Percentiles rank a stretch among this genome's conserved stretches.
Conservation (phyloP, 2,888 invertebrate genomes). For the Pseudoips prasinana region DNA sequence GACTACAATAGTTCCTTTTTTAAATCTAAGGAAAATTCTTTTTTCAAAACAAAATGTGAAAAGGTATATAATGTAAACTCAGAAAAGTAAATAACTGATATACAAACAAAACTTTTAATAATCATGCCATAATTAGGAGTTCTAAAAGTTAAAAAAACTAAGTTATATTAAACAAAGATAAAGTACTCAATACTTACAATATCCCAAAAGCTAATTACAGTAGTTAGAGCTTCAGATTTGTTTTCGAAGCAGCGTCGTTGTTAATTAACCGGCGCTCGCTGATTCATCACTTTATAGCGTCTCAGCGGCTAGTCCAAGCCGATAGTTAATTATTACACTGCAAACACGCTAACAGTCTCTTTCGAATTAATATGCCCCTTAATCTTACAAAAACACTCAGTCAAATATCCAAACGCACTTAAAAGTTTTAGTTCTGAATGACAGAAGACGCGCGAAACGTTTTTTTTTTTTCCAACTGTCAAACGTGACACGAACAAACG, state of each 20-base stretch:
- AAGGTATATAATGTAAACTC: too few relatives aligned
- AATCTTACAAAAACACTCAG: constrained; percentile 47
- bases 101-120: too few relatives aligned
- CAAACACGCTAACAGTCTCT: constrained; percentile 50
- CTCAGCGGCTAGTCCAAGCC: constrained; percentile 68
- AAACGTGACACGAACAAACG: constrained; percentile 54
- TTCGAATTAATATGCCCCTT: constrained; percentile 31
- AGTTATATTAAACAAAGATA: neutral
- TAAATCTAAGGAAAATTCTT: too few relatives aligned
- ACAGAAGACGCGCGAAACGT: constrained; percentile 75
- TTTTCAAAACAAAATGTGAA: too few relatives aligned
- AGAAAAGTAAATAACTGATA: too few relatives aligned
- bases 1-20: too few relatives aligned
- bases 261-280: constrained; percentile 79
- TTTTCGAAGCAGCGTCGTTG: constrained; percentile 72
- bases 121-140: too few relatives aligned
- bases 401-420: constrained; percentile 55
- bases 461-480: constrained; percentile 67
- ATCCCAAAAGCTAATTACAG: constrained; percentile 49
- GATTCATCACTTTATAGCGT: constrained; percentile 80
- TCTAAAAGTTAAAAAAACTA: too few relatives aligned
- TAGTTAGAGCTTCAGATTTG: constrained; percentile 61
- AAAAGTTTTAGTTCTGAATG: constrained; percentile 62
- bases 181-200: constrained; percentile 63
- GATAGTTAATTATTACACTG: constrained; percentile 62